Base-by-base conservation (phyloP, 2,888 invertebrate genomes). In the Petrophora chlorosata region DNA sequence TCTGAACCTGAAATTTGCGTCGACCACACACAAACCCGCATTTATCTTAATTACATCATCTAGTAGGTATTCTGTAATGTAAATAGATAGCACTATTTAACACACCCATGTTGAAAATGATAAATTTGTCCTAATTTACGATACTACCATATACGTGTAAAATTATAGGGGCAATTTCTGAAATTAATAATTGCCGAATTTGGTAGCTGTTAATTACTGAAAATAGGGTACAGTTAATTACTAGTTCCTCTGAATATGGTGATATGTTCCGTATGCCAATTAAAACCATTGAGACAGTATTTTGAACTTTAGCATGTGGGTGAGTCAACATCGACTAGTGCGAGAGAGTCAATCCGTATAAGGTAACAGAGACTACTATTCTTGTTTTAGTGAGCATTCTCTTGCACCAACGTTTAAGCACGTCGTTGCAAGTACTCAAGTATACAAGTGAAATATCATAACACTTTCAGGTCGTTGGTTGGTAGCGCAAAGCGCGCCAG, bases 151-250 rank as follows among this genome's bases (percentile, higher is more conserved):
- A 49, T 38, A 49, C 25, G 43, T 33, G 22, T 28, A 17, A 17
- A 40, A 49, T 28, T 12, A 43, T 43, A 38, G 32, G 36, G 32
- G 36, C 48, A 42, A 49, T 49, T 49, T 28, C n/a, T 13, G 33
- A 38, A 39, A 49, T 43, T 49, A 49, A 39, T 49, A 43, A 28
- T 23, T 7, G 12, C 38, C 33, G 13, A 16, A 28, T 32, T 38
- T 43, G 42, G 49, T 13, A 22, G 38, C 16, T 23, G 43, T 49
- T 49, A 49, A 49, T 49, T 49, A 42, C 12, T 42, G n/a, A 42
- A 42, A 48, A 42, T 43, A 39, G 47, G 8, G 47, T 40, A 47
- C 30, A 19, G 30, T 30, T 47, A 34, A 47, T 47, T 41, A 41
- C 25, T 23, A 40, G 22, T 13, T 7, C 7, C 1, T 7, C 34